phyloP scores from a whole-genome alignment of 1,140 invertebrate species.

The Contarinia nasturtii region DNA sequence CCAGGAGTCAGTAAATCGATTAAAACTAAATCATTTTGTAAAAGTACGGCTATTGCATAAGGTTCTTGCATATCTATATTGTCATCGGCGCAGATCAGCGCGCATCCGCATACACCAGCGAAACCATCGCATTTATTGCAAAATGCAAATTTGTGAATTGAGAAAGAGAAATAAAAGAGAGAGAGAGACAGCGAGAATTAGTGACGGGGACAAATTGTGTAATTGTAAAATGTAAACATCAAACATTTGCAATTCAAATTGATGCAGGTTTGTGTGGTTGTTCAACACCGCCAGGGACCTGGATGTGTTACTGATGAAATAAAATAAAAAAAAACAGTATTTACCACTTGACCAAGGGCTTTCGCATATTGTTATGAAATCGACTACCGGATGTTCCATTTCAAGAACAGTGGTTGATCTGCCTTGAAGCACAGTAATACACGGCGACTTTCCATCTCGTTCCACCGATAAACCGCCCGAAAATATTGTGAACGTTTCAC shows the following conservation, averaged over 20 bases:
- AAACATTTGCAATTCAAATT: background rate
- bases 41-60: slow-evolving; percentile 88
- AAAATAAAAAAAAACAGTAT: slow-evolving; percentile 8
- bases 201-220: no score
- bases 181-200: background rate
- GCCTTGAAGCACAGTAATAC: slow-evolving; percentile 81
- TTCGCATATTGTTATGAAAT: slow-evolving; percentile 90
- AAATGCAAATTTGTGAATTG: background rate
- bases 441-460: slow-evolving; percentile 73
- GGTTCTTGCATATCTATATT: slow-evolving; percentile 85
- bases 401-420: slow-evolving; percentile 92
- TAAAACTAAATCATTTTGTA: slow-evolving; percentile 95
- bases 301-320: background rate
- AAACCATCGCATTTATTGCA: background rate
- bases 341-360: slow-evolving; percentile 80
- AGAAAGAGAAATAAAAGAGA: background rate
- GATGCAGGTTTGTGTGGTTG: background rate
- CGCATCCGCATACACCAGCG: background rate
- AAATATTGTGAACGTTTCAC: slow-evolving; percentile 83
- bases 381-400: slow-evolving; percentile 97
- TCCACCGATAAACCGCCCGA: slow-evolving; percentile 86
- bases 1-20: slow-evolving; percentile 87
- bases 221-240: background rate
- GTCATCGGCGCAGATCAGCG: slow-evolving; percentile 1
- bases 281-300: background rate